These are phyloP conservation scores for Microctenopoma lineatum DNA, from an alignment of 2,797 vertebrate species.

Conservation along the genomic window DNA sequence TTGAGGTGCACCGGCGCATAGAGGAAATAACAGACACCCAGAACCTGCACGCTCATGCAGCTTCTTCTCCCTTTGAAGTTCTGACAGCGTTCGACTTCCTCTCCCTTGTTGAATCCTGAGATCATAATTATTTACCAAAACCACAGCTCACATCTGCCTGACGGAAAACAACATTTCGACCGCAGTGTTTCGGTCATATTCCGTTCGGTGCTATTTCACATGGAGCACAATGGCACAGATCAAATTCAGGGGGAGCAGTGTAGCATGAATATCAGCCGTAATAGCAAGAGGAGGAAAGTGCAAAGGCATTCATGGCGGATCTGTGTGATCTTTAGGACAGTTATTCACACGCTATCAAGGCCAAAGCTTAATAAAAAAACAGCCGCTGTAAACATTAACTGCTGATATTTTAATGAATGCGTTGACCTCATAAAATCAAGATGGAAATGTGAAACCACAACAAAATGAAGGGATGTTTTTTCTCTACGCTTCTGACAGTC, in stretches of 20 bases:
- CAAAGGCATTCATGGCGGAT: constrained; percentile 46
- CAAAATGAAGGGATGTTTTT: constrained; percentile 4
- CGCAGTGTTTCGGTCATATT: constrained; percentile 56
- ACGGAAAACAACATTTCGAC: constrained; percentile 65
- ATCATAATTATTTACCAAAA: constrained; percentile 76
- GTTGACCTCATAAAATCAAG: constrained; percentile 34
- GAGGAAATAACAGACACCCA: constrained; percentile 67
- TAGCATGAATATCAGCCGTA: constrained; percentile 74
- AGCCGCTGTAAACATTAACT: constrained; percentile 11
- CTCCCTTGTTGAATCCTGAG: constrained; percentile 46
- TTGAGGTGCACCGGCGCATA: constrained; percentile 55
- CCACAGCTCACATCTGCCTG: constrained; percentile 46
- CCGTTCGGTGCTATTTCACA: constrained; percentile 71
- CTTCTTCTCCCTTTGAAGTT: constrained; percentile 72
- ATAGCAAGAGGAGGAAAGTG: constrained; percentile 61
- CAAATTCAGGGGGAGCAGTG: constrained; percentile 65
- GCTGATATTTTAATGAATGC: constrained; percentile 25
- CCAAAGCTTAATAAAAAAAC: constrained; percentile 53
- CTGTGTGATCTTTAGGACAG: constrained; percentile 49
- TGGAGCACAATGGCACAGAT: constrained; percentile 59
- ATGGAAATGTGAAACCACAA: constrained; percentile 18
- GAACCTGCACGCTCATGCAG: constrained; percentile 57
- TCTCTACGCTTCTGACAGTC: constrained; percentile 28
- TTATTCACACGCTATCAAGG: constrained; percentile 37
- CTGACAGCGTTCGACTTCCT: constrained; percentile 66